Evolutionary conservation across 2,797 vertebrate genomes (phyloP), one percentile per base, ranked within the genome.

Genomic region (Vultur gryphus): DNA sequence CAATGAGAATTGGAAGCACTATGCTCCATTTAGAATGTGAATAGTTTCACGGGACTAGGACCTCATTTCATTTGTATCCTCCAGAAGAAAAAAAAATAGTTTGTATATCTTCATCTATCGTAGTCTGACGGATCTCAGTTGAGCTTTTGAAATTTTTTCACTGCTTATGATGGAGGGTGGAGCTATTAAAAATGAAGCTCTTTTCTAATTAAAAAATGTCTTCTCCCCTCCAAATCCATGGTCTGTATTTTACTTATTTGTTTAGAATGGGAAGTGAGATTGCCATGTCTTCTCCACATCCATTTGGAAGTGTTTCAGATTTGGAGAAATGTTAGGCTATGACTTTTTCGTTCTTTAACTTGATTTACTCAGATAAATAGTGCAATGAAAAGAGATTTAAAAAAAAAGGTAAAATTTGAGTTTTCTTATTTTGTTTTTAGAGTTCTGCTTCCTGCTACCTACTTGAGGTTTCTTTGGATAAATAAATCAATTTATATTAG

Each of bases 1-100:
- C 87, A 89, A 75, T 85, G 95, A 64, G 82, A 96, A 94, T 75
- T 89, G 87, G 85, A 79, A 91, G 28, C 90, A 77, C 82, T 88
- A 41, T 86, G 71, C 76, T 94, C 79, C 52, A 49, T 88, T 91
- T 89, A 91, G 72, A 89, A 89, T 87, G 41, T 80, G 91, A 89
- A 37, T 87, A 87, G 49, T 84, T 96, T 84, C 57, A 80, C 25
- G 59, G 61, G 41, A 86, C 81, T 52, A 92, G 89, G 54, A 67
- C 49, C 48, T 84, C 11, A 64, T 92, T 86, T 86, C 57, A 33
- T 78, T 88, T 51, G 17, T 75, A 77, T 61, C 73, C 20, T 87
- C 19, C 37, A 84, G 52, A 92, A 92, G 51, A 94, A 92, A 64
- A 29, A 75, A 67, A 90, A 94, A 77, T 33, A 71, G 24, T 81